Percentiles rank a stretch among this genome's conserved stretches.
These are phyloP conservation scores for chimpanzee (Pan troglodytes) DNA, from an alignment of 2,113 vertebrate genomes.

Conservation along the genomic window NHGRI_mPanTro3-v2.1_pri NC_072398.2:3535001-3535500, in stretches of 20 bases:
- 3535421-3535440: neutral
- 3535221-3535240: too few relatives aligned
- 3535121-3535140: neutral
- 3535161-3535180: neutral
- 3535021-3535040: neutral
- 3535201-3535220: accelerated
- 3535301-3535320: conserved; percentile 99
- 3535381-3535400: accelerated
- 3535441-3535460: neutral
- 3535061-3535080: accelerated
- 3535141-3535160: neutral
- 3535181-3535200: accelerated
- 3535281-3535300: conserved; percentile 98
- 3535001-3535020: neutral
- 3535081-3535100: too few relatives aligned
- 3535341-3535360: conserved; percentile 86
- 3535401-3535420: accelerated
- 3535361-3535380: neutral
- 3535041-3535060: neutral
- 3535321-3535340: conserved; percentile 97
- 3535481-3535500: neutral
- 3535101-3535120: too few relatives aligned
- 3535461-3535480: neutral
- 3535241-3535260: conserved; percentile 94
- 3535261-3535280: conserved; percentile 99